Conservation (phyloP, 2,113 vertebrate genomes). For the Psittacus erithacus region DNA sequence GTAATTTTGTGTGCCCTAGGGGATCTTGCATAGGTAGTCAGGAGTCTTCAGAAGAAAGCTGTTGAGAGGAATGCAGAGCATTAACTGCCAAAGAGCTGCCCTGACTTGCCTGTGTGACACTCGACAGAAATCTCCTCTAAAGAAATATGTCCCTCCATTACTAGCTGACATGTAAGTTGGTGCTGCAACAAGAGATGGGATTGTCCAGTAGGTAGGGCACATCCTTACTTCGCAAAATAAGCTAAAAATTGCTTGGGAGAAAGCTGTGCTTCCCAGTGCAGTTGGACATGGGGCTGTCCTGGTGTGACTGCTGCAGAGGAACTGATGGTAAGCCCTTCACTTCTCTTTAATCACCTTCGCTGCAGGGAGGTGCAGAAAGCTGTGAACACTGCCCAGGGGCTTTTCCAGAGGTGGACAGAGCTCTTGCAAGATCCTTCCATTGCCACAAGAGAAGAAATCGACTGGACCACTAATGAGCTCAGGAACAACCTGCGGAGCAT, state of each 20-base stretch:
- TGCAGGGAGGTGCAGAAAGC: conserved; percentile 96
- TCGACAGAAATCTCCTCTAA: neutral
- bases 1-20: neutral
- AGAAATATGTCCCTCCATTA: neutral
- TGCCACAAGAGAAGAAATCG: conserved; percentile 91
- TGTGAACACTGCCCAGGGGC: conserved; percentile 91
- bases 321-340: neutral
- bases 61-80: neutral
- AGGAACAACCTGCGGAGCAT: conserved; percentile 97
- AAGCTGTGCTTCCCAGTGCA: neutral
- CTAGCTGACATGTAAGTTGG: neutral
- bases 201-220: neutral
- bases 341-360: neutral
- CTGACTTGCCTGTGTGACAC: neutral
- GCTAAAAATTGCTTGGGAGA: neutral
- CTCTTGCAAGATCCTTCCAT: conserved; percentile 86
- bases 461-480: conserved; percentile 98
- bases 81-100: neutral
- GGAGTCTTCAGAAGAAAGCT: neutral
- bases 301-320: neutral
- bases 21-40: neutral
- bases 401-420: conserved; percentile 94
- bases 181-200: neutral
- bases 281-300: accelerated
- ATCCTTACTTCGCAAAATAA: neutral